Conservation (phyloP, 2,113 vertebrate species). For the Mustela lutreola region DNA sequence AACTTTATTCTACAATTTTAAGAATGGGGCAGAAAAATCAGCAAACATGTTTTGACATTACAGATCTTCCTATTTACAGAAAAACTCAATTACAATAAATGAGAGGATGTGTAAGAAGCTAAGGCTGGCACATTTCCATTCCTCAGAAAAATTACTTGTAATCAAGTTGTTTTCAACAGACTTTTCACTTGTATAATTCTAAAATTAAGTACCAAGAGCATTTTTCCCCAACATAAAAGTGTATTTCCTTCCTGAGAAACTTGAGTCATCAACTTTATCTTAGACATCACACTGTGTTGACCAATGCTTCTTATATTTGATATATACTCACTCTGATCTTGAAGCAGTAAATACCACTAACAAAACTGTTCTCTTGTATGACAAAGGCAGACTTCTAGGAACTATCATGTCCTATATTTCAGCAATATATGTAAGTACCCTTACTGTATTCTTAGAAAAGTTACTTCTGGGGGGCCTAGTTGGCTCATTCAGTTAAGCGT, state of each 20-base stretch:
- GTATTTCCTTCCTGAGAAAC: conserved; percentile 60
- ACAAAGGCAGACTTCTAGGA: conserved; percentile 46
- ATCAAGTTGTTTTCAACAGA: conserved; percentile 70
- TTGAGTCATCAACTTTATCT: conserved; percentile 21
- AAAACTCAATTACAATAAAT: conserved; percentile 76
- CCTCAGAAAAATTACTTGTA: conserved; percentile 63
- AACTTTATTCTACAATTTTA: not conserved
- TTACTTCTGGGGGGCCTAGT: not conserved
- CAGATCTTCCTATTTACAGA: conserved; percentile 68
- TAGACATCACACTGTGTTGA: conserved; percentile 1
- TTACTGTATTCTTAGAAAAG: conserved; percentile 9
- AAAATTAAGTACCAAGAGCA: conserved; percentile 57
- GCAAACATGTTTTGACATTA: conserved; percentile 67
- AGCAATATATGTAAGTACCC: not conserved
- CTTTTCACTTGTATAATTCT: conserved; percentile 65
- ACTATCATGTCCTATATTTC: not conserved
- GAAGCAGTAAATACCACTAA: conserved; percentile 40
- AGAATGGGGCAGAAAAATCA: conserved; percentile 29
- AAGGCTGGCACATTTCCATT: conserved; percentile 55
- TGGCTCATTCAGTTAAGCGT: not conserved
- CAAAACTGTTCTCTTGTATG: not conserved
- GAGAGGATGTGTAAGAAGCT: conserved; percentile 24
- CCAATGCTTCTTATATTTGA: not conserved
- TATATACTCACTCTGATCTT: conserved; percentile 18
- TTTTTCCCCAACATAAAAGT: conserved; percentile 33